Base-by-base conservation (phyloP, 2,888 invertebrate genomes). In the Ormyrus thymus region DNA sequence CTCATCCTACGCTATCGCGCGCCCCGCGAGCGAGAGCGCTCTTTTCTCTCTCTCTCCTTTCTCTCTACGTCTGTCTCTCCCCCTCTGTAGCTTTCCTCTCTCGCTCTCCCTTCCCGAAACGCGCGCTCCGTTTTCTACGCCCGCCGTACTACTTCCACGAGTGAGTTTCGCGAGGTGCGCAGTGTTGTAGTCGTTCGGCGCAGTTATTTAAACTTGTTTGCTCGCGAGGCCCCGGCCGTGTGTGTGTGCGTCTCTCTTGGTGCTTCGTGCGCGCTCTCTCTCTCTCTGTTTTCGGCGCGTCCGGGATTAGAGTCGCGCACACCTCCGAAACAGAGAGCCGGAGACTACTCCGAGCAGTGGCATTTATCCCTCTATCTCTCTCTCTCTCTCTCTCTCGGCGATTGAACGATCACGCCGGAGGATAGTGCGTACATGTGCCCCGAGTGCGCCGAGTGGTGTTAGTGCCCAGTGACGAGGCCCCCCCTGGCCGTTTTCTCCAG, bases 1-100 rank as follows among this genome's bases (percentile, higher is more conserved):
- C 79, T 76, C 80, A 79, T 79, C 81, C 77, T 70, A 55, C 59
- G 58, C 11, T 13, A 4, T 0, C 73, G 69, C 66, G 76, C 65
- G 62, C 55, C 29, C 29, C 29, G 29, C 29, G 29, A 29, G 29
- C 29, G 29, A 29, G 29, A 29, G 62, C 43, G 61, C 8, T 69
- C 29, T 61, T 9, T n/a, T 66, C 59, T 59, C 50, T 29, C 29
- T 29, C 2, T 29, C 29, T 29, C 29, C 29, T 29, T 4, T 29
- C 29, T 29, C 29, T 4, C 29, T 29, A n/a, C n/a, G 3, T 29
- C 29, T 29, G 29, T 29, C 29, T 29, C 29, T 29, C 29, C 4
- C 29, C 29, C 2, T 4, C 29, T 29, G 29, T 29, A 29, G 29
- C 29, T 29, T 29, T 29, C 29, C 29, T 29, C 29, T 29, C 29